Conservation (phyloP, 2,797 vertebrate species). For the Thamnophis elegans region DNA sequence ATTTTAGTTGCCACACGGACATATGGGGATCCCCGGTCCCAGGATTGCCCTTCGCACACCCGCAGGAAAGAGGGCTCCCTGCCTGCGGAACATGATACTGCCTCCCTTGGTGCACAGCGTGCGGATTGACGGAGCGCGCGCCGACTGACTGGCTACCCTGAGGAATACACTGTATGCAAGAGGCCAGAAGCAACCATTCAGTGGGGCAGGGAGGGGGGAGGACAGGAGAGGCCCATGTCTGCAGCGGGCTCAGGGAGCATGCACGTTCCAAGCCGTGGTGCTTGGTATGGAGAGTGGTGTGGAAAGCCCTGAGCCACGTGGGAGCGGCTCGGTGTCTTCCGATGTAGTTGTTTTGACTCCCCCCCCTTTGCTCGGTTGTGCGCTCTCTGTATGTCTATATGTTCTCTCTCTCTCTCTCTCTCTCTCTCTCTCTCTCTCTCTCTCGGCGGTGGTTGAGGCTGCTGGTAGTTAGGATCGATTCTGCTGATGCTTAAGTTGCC, state of each 20-base stretch:
- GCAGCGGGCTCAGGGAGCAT: background rate
- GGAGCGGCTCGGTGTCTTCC: conserved; percentile 8
- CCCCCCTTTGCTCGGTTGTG: conserved; percentile 32
- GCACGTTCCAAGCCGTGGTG: background rate
- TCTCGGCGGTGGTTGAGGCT: conserved; percentile 70
- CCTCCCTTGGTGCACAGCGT: conserved; percentile 11
- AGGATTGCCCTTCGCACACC: fast-evolving
- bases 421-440: conserved; percentile 34
- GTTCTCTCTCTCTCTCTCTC: too few species aligned
- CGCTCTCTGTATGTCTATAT: conserved; percentile 29
- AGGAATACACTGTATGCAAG: conserved; percentile 71
- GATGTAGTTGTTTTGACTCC: conserved; percentile 21
- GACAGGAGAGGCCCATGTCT: background rate
- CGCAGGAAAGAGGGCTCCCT: background rate
- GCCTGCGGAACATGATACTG: background rate
- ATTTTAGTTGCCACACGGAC: background rate
- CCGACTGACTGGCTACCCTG: conserved; percentile 50
- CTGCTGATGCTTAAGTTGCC: conserved; percentile 48
- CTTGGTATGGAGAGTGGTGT: too few species aligned
- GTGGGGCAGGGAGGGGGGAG: conserved; percentile 3
- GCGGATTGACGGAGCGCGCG: conserved; percentile 3
- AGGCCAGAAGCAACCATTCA: conserved; percentile 64
- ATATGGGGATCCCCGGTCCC: background rate
- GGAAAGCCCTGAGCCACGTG: background rate
- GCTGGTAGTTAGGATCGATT: conserved; percentile 61